Conservation (phyloP, 2,888 invertebrate genomes). For the Stenichneumon culpator region DNA sequence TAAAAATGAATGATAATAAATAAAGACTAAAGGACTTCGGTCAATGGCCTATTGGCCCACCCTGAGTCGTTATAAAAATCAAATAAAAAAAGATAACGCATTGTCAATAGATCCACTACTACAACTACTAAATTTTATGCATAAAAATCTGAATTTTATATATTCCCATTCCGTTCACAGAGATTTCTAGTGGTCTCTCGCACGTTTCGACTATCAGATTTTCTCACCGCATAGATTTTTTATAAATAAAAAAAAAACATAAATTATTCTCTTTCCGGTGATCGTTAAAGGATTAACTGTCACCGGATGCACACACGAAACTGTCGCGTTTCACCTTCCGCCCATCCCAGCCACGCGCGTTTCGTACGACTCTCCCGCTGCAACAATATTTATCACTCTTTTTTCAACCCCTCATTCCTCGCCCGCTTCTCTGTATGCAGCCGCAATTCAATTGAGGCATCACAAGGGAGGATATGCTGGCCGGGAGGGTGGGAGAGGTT, state of each 20-base stretch:
- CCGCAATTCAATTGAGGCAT: slow-evolving; percentile 54
- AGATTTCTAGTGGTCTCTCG: neutral
- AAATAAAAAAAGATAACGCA: too few species aligned
- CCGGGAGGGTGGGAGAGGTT: neutral
- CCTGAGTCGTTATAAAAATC: too few species aligned
- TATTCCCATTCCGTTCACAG: neutral
- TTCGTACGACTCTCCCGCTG: neutral
- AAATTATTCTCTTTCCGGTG: neutral
- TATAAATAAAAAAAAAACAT: neutral
- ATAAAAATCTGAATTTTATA: neutral
- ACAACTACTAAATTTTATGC: too few species aligned
- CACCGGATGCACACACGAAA: neutral
- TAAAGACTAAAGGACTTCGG: too few species aligned
- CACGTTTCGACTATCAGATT: neutral
- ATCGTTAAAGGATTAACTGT: neutral
- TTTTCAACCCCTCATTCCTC: neutral
- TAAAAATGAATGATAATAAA: too few species aligned
- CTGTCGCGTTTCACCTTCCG: slow-evolving; percentile 22
- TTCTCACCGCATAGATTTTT: neutral
- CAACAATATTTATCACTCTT: slow-evolving; percentile 38
- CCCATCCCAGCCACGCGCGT: neutral
- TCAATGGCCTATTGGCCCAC: too few species aligned
- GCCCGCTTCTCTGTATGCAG: slow-evolving; percentile 54
- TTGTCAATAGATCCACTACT: too few species aligned
- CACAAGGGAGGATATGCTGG: slow-evolving; percentile 15